Conservation (phyloP, 2,888 invertebrate genomes). For the Morinoia aosen region DNA sequence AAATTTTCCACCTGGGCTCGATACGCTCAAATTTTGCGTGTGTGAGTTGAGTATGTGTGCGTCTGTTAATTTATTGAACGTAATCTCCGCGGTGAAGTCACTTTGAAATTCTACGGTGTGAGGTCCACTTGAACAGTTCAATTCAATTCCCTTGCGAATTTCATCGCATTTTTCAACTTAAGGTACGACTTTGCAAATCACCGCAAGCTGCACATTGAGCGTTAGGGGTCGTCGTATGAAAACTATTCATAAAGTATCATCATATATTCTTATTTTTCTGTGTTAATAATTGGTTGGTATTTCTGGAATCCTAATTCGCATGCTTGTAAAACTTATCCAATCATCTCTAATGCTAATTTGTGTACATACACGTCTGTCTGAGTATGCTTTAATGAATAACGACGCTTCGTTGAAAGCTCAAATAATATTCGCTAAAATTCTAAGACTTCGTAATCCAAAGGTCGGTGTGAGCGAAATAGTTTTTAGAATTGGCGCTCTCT, state of each 20-base stretch:
- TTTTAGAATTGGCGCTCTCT: too few relatives aligned
- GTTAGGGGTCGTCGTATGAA: too few relatives aligned
- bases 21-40: not conserved
- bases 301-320: not conserved
- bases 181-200: too few relatives aligned
- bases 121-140: not conserved
- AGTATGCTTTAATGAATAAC: not conserved
- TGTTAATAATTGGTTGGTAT: not conserved
- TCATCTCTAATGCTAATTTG: too few relatives aligned
- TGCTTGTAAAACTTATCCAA: not conserved
- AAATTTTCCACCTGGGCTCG: too few relatives aligned
- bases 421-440: not conserved
- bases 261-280: too few relatives aligned
- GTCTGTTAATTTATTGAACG: not conserved
- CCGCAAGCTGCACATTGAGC: too few relatives aligned
- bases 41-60: not conserved
- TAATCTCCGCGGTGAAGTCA: not conserved
- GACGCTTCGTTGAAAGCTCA: not conserved
- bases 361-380: too few relatives aligned
- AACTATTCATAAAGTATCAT: too few relatives aligned
- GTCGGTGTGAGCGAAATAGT: too few relatives aligned
- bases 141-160: not conserved
- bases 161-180: not conserved
- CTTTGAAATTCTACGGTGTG: not conserved
- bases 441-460: not conserved